phyloP scores from a whole-genome alignment of 2,888 invertebrate genomes.

The Lasioglossum figueresi region DNA sequence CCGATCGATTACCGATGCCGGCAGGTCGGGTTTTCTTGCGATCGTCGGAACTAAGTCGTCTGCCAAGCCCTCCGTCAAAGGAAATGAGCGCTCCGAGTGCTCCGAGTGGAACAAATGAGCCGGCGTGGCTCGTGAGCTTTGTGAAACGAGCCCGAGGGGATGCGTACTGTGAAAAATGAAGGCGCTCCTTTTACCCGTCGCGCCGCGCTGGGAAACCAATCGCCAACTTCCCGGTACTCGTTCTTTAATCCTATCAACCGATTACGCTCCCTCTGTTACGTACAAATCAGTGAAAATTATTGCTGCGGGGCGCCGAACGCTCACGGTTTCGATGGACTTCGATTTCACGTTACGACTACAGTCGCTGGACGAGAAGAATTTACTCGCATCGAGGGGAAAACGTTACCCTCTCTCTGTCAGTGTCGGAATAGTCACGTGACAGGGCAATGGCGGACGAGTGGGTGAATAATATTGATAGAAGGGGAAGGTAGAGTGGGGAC shows the following conservation, averaged over 20 bases:
- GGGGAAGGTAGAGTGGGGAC: too few relatives aligned
- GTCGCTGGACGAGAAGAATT: too few relatives aligned
- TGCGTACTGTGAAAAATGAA: slow-evolving; percentile 6
- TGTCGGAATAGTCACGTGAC: too few relatives aligned
- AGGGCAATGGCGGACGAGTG: too few relatives aligned
- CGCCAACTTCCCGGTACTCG: not conserved
- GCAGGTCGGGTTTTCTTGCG: slow-evolving; percentile 18
- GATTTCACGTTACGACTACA: too few relatives aligned
- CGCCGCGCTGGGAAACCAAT: not conserved
- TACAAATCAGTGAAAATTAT: not conserved
- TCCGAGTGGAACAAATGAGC: slow-evolving; percentile 20
- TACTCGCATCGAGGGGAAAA: too few relatives aligned
- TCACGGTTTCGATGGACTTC: not conserved
- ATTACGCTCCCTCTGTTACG: not conserved
- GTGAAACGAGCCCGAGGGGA: not conserved
- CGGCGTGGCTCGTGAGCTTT: not conserved
- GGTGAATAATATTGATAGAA: too few relatives aligned
- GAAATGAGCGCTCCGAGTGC: slow-evolving; percentile 23
- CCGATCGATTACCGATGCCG: slow-evolving; percentile 39
- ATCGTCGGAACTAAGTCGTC: not conserved
- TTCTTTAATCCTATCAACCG: not conserved
- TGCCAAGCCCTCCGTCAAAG: slow-evolving; percentile 4
- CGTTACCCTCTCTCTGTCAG: too few relatives aligned
- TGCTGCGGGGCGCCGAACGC: not conserved
- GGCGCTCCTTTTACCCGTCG: not conserved